These are phyloP conservation scores for Gnatocerus cornutus DNA, from an alignment of 2,888 invertebrate genomes.

Conservation along the genomic window DNA sequence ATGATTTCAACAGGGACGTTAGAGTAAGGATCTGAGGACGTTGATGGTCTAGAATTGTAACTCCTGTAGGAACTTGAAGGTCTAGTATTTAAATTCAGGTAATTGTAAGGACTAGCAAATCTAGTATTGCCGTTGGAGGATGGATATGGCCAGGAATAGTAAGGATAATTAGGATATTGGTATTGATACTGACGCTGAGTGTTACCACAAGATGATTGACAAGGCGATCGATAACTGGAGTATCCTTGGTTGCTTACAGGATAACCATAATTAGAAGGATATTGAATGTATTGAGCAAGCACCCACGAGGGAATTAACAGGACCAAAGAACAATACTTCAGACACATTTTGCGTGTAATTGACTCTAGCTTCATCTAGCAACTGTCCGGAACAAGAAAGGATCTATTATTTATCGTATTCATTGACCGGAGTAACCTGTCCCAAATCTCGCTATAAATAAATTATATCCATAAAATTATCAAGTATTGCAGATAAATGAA, in stretches of 20 bases:
- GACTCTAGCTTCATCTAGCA: conserved; percentile 1
- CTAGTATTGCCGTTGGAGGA: not conserved
- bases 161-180: not conserved
- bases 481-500: too few species aligned
- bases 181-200: conserved; percentile 12
- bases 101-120: not conserved
- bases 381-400: conserved; percentile 7
- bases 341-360: conserved; percentile 14
- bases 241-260: conserved; percentile 12
- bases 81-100: not conserved
- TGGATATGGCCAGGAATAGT: not conserved
- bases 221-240: conserved; percentile 14
- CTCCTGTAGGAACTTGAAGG: not conserved
- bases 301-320: conserved; percentile 6
- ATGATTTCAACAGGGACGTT: conserved; percentile 41
- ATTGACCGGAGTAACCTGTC: conserved; percentile 26
- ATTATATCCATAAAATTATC: too few species aligned
- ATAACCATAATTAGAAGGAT: conserved; percentile 21
- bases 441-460: not conserved
- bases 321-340: not conserved
- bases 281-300: conserved; percentile 9
- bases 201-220: conserved; percentile 33
- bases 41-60: not conserved
- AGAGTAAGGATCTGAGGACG: conserved; percentile 25
- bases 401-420: conserved; percentile 15